Evolutionary conservation across 2,888 invertebrate species (phyloP).

Genomic region (Entomobrya proxima): DNA sequence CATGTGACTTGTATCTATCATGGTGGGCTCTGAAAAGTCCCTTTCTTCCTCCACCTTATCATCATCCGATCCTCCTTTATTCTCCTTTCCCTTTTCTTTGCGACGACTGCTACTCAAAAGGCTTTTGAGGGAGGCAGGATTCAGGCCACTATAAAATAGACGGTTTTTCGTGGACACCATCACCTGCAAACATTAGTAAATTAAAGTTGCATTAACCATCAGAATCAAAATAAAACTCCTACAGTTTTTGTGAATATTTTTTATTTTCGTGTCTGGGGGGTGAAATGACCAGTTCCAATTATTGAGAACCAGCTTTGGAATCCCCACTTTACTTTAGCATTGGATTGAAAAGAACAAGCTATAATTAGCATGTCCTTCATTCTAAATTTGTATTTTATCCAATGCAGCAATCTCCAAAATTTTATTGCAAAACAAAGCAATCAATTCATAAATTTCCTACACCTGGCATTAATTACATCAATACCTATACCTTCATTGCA

Average conservation of each 20-base stretch:
- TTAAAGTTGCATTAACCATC: neutral
- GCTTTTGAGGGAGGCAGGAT: conserved; percentile 72
- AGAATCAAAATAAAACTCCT: neutral
- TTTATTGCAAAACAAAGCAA: neutral
- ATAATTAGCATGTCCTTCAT: neutral
- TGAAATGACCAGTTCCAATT: conserved; percentile 63
- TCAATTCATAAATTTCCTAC: neutral
- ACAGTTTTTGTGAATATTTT: neutral
- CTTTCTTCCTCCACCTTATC: conserved; percentile 72
- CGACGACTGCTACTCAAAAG: conserved; percentile 66
- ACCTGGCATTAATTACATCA: too few species aligned
- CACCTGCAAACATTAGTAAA: conserved; percentile 65
- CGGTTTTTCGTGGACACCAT: conserved; percentile 74
- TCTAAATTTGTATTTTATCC: neutral
- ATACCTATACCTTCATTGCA: too few species aligned
- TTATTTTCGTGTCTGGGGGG: conserved; percentile 52
- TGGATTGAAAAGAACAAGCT: neutral
- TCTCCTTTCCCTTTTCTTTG: conserved; percentile 55
- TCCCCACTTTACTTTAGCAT: conserved; percentile 65
- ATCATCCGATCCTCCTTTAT: conserved; percentile 52
- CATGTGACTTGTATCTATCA: conserved; percentile 82
- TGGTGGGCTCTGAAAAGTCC: conserved; percentile 81
- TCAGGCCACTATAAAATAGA: conserved; percentile 73
- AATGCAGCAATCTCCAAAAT: conserved; percentile 14
- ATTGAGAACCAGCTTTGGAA: conserved; percentile 62